These are phyloP conservation scores for Corapipo altera DNA, from an alignment of 2,113 vertebrate species.

Conservation along the genomic window DNA sequence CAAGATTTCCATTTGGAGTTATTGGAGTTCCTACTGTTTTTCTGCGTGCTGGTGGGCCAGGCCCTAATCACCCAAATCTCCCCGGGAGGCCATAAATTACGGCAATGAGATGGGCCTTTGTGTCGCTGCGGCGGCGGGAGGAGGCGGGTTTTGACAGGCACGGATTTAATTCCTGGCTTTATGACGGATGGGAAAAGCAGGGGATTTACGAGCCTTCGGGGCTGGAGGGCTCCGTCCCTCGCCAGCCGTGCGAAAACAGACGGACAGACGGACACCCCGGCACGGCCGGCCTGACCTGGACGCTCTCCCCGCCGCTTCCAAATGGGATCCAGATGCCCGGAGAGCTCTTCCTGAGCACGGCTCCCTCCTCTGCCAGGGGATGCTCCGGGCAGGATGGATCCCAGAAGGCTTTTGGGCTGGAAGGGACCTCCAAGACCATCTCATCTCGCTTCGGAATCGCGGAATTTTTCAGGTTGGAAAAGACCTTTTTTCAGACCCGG, in stretches of 20 bases:
- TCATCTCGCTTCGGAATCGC: neutral
- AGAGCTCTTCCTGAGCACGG: conserved; percentile 77
- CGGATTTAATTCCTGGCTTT: conserved; percentile 98
- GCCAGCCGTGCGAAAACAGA: conserved; percentile 98
- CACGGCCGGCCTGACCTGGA: conserved; percentile 81
- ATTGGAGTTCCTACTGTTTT: conserved; percentile 98
- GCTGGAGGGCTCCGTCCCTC: conserved; percentile 97
- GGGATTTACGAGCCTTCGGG: conserved; percentile 98
- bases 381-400: neutral
- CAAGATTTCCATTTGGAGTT: conserved; percentile 94
- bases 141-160: conserved; percentile 94
- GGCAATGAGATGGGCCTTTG: conserved; percentile 94
- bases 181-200: conserved; percentile 95
- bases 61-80: conserved; percentile 93
- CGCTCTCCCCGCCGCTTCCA: conserved; percentile 82
- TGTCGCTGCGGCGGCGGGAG: conserved; percentile 88
- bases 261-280: conserved; percentile 93
- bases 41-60: conserved; percentile 98
- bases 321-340: conserved; percentile 96
- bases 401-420: neutral
- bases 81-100: conserved; percentile 98
- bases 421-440: neutral
- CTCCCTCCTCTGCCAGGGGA: neutral
- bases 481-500: neutral
- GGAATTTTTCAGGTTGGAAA: neutral